Evolutionary conservation across 2,113 vertebrate species (phyloP).

Genomic region (Thunnus maccoyii): DNA sequence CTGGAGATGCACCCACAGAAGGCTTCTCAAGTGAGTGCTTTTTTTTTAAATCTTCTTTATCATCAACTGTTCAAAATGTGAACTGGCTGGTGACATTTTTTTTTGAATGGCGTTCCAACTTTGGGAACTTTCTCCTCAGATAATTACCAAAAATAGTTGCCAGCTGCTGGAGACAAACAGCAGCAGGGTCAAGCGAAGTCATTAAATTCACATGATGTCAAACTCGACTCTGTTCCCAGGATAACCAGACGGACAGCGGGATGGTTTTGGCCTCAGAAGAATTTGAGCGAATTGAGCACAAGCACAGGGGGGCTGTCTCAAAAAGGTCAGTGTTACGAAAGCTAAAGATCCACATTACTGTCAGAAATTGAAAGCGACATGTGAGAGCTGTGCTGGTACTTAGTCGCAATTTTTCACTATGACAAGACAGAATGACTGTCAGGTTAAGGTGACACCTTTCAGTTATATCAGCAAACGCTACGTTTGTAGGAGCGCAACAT

Average conservation of each 20-base stretch:
- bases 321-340: constrained; percentile 70
- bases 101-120: background rate
- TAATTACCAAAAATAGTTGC: constrained; percentile 15
- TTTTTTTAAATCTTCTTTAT: background rate
- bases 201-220: constrained; percentile 5
- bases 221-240: constrained; percentile 80
- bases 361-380: background rate
- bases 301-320: constrained; percentile 85
- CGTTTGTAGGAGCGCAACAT: background rate
- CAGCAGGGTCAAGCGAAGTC: background rate
- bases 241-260: constrained; percentile 99
- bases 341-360: background rate
- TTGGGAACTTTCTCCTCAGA: background rate
- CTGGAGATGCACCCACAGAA: constrained; percentile 90
- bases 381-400: background rate
- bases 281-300: constrained; percentile 93
- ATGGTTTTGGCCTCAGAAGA: constrained; percentile 99
- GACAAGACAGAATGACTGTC: background rate
- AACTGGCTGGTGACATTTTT: constrained; percentile 53
- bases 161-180: background rate
- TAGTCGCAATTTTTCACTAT: constrained; percentile 4
- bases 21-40: constrained; percentile 87
- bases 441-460: background rate
- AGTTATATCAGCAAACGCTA: background rate
- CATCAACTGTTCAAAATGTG: constrained; percentile 13